Evolutionary conservation across 2,888 invertebrate species (phyloP).

Genomic region (Flabesymbios commensalis): DNA sequence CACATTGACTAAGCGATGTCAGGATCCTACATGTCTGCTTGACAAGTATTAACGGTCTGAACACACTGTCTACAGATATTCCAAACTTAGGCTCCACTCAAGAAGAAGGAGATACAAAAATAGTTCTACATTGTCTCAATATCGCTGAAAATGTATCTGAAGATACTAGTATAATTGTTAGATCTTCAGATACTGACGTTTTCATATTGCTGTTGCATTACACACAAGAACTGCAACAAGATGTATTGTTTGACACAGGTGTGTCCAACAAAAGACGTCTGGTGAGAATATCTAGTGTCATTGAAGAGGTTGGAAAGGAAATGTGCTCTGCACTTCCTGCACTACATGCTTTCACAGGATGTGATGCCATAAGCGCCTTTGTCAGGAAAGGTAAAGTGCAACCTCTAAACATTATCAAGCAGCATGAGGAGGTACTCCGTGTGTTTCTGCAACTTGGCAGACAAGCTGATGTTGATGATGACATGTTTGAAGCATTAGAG

Average conservation of each 20-base stretch:
- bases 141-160: slow-evolving; percentile 4
- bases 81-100: slow-evolving; percentile 14
- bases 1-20: too few species aligned
- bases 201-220: neutral
- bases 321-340: slow-evolving; percentile 19
- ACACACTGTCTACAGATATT: neutral
- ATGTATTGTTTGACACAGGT: neutral
- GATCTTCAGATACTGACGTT: neutral
- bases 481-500: too few species aligned
- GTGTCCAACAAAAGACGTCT: neutral
- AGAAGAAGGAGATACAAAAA: slow-evolving; percentile 29
- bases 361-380: slow-evolving; percentile 1
- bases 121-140: slow-evolving; percentile 23
- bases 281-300: neutral
- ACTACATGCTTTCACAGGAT: slow-evolving; percentile 25
- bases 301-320: neutral
- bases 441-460: too few species aligned
- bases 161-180: neutral
- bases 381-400: neutral
- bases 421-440: too few species aligned
- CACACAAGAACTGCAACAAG: neutral
- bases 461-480: too few species aligned
- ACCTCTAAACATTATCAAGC: neutral
- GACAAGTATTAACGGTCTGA: neutral
- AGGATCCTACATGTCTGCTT: too few species aligned